Base-by-base conservation (phyloP, 2,888 invertebrate species). In the Drosophila greeni region DNA sequence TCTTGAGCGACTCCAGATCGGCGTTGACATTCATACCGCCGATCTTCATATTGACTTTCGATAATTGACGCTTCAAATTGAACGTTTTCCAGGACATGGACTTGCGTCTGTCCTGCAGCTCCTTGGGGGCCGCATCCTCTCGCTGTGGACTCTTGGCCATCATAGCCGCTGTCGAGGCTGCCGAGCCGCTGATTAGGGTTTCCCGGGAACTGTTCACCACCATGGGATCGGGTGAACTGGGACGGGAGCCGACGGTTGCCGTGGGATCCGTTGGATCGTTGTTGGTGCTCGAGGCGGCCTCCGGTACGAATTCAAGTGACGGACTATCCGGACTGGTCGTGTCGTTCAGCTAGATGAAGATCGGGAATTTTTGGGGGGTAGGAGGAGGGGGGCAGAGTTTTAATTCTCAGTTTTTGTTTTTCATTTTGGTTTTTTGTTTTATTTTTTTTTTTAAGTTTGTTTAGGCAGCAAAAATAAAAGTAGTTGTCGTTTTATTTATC, bases 41-140 rank as follows among this genome's bases (percentile, higher is more conserved):
- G 67, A 86, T 88, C 64, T 87, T 87, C 85, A 86, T 92, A 81
- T 92, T 93, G 75, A 95, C 95, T 89, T 92, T 94, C 70, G 94
- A 94, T 78, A 95, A 91, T 89, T 95, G 95, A 78, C 95, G 92
- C 88, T 95, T 95, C 66, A 95, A 90, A 88, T 93, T 94, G 90
- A 95, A 94, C 66, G 92, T 92, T 88, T 94, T 94, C 94, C 95
- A 94, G 61, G 91, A 88, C 73, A 92, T 91, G 33, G 93, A 93
- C 81, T 93, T 92, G 76, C 93, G 91, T 68, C 93, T 89, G 54
- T 87, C 87, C 70, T 90, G 88, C 24, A 88, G 80, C 83, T 91
- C 91, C 67, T 89, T 89, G 75, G 82, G 75, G 29, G 73, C 58
- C 40, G 53, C 59, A 43, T 85, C 85, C 31, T 85, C 85, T 9